These are phyloP conservation scores for Limnothrissa miodon DNA, from an alignment of 2,113 vertebrate species.

Conservation along the genomic window DNA sequence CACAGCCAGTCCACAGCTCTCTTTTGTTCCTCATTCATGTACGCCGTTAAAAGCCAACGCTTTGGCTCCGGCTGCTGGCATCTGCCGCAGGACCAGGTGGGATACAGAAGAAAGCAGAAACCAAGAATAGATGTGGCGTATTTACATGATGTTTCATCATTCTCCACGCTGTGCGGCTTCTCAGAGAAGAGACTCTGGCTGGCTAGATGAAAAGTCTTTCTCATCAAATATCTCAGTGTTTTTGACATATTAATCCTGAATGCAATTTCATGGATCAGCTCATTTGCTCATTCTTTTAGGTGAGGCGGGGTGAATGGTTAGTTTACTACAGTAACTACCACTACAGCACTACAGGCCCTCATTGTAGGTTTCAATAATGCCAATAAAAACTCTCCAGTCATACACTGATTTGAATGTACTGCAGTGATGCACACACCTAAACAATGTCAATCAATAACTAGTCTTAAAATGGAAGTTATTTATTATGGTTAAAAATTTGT, in stretches of 20 bases:
- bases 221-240: background rate
- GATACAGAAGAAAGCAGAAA: background rate
- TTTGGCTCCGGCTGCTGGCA: background rate
- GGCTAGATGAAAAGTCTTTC: background rate
- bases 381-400: background rate
- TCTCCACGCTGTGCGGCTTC: background rate
- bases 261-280: background rate
- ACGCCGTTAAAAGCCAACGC: background rate
- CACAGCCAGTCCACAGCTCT: background rate
- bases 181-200: background rate
- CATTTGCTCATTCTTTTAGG: background rate
- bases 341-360: background rate
- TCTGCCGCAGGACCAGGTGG: background rate
- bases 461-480: background rate
- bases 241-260: conserved; percentile 11
- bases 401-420: background rate
- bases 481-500: too few species aligned
- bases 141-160: conserved; percentile 8
- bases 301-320: background rate
- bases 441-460: background rate
- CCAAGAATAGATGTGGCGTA: background rate
- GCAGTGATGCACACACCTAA: background rate
- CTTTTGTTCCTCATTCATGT: background rate
- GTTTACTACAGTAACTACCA: background rate
- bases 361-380: background rate